Conservation (phyloP, 2,888 invertebrate genomes). For the Rotaria magnacalcarata region DNA sequence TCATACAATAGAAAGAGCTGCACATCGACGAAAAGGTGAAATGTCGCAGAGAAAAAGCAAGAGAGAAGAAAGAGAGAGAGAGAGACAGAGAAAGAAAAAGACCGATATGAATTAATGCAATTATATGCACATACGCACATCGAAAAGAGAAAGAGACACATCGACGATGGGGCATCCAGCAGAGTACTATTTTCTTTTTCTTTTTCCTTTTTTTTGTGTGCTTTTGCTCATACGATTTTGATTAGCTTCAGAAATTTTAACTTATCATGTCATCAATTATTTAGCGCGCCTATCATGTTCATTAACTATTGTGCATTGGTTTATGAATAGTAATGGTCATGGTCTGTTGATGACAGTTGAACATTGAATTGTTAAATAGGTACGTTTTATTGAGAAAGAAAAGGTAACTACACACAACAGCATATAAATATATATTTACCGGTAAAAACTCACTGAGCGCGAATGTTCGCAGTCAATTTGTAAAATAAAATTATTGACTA, state of each 20-base stretch:
- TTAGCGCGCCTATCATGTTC: background rate
- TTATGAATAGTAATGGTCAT: background rate
- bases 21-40: constrained; percentile 18
- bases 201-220: no score
- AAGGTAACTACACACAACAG: background rate
- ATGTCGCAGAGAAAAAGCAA: background rate
- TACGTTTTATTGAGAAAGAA: background rate
- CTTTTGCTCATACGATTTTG: background rate
- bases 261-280: background rate
- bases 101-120: constrained; percentile 18
- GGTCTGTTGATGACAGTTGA: background rate
- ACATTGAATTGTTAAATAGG: background rate
- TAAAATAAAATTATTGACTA: constrained; percentile 14
- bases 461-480: constrained; percentile 35
- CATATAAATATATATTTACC: background rate
- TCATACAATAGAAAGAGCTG: constrained; percentile 20
- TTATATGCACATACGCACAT: constrained; percentile 18
- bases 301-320: background rate
- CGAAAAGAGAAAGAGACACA: background rate
- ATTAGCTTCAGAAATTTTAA: background rate
- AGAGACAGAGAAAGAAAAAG: background rate
- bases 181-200: background rate
- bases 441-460: constrained; percentile 23
- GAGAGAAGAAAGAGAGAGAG: background rate
- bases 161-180: background rate